Percentiles rank a stretch among this genome's conserved stretches.
Conservation (phyloP, 2,888 invertebrate genomes). For the Napeogenes sylphis region DNA sequence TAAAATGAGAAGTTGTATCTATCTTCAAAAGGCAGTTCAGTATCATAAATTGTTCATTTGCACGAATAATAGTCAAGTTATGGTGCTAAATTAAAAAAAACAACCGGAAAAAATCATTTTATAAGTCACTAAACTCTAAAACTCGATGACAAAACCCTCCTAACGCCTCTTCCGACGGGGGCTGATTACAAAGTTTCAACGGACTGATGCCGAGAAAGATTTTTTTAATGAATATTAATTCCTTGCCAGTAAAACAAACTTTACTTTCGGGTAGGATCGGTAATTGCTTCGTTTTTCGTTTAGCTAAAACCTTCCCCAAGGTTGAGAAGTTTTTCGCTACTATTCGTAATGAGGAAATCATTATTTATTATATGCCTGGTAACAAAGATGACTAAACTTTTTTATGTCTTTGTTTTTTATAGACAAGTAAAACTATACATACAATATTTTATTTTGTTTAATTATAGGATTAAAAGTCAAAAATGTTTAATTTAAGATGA, state of each 20-base stretch:
- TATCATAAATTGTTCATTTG: too few relatives aligned
- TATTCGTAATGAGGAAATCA: slow-evolving; percentile 30
- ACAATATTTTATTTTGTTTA: background rate
- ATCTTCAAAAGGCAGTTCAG: too few relatives aligned
- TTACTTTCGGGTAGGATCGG: slow-evolving; percentile 62
- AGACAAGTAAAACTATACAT: background rate
- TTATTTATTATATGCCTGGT: slow-evolving; percentile 28
- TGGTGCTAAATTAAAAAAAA: background rate
- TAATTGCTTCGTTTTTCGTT: slow-evolving; percentile 68
- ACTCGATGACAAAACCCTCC: slow-evolving; percentile 57
- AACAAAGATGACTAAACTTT: slow-evolving; percentile 5
- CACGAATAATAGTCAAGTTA: too few relatives aligned
- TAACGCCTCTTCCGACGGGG: slow-evolving; percentile 36
- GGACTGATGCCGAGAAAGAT: slow-evolving; percentile 68
- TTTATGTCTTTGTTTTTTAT: background rate
- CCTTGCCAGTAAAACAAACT: slow-evolving; percentile 71
- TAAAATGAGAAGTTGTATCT: too few relatives aligned
- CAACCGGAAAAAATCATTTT: slow-evolving; percentile 45
- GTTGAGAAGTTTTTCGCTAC: slow-evolving; percentile 41
- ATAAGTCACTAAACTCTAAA: slow-evolving; percentile 57
- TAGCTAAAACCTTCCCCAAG: slow-evolving; percentile 50
- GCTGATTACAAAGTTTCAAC: slow-evolving; percentile 73
- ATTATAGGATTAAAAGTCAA: too few relatives aligned
- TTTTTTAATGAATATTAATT: slow-evolving; percentile 77
- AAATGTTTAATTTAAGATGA: too few relatives aligned